phyloP scores from a whole-genome alignment of 2,113 vertebrate genomes.

The Pungitius pungitius region DNA sequence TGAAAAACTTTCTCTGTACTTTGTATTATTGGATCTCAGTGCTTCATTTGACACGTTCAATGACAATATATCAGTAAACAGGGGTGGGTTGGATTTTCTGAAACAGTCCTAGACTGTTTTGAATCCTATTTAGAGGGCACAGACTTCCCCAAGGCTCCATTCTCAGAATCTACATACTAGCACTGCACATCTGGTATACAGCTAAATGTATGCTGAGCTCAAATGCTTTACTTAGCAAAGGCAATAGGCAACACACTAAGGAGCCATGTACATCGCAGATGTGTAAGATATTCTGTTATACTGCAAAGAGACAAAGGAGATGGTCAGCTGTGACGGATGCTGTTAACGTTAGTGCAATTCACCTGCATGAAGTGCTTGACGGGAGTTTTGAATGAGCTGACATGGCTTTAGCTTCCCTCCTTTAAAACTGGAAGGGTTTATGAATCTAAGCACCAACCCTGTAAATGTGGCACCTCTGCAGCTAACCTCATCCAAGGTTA shows the following conservation, averaged over 20 bases:
- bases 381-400: neutral
- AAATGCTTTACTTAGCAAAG: neutral
- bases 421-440: neutral
- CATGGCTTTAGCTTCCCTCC: slow-evolving; percentile 13
- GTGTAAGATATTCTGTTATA: neutral
- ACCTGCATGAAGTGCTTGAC: neutral
- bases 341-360: neutral
- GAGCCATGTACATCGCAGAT: neutral
- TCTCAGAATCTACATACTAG: neutral
- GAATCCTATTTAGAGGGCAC: neutral
- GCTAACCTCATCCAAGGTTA: slow-evolving; percentile 51
- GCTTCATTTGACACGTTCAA: neutral
- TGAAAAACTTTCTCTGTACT: neutral
- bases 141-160: neutral
- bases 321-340: neutral
- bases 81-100: neutral
- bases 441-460: slow-evolving; percentile 11
- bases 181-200: neutral
- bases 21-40: neutral
- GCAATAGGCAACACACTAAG: neutral
- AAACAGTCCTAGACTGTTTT: neutral
- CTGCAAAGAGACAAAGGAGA: neutral
- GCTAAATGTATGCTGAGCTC: too few relatives aligned
- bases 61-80: neutral
- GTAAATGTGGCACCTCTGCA: neutral